Evolutionary conservation across 2,113 vertebrate genomes (phyloP), one percentile per base, ranked within the genome.

Genomic region (Cacatua alba): DNA sequence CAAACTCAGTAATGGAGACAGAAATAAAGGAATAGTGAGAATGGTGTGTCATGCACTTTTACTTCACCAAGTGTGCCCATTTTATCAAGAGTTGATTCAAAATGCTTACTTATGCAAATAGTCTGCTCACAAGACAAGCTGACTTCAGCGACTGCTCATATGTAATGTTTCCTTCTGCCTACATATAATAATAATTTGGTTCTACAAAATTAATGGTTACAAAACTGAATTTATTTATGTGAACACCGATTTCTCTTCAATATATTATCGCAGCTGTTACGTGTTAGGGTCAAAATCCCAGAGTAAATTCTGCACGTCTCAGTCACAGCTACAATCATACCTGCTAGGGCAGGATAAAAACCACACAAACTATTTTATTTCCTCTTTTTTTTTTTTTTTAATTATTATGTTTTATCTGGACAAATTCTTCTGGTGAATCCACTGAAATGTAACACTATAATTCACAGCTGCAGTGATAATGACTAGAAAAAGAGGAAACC

Each of bases 381-480:
- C 41, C 37, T 59, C 11, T 20, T 62, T 48, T 80, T 29, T 39
- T 35, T 35, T 35, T 39, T 69, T 78, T 83, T 49, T 18, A 86
- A 81, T 93, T 94, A 91, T 76, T 95, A 65, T 72, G 92, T 90
- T 63, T 91, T 92, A 52, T 89, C 91, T 91, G 69, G 92, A 82
- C 24, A 92, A 53, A 89, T 95, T 93, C 85, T 80, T 85, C 81
- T 60, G 76, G 55, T 51, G 88, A 92, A 94, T 91, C 55, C 48
- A 86, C 67, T 81, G 69, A 82, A 97, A 91, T 88, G 53, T 78
- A 79, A 79, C 82, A 65, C 77, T 94, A n/a, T 80, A 86, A 97
- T 95, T 97, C 80, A 94, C 91, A 97, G 88, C 87, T 95, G 77
- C 90, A 92, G 26, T 31, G 19, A 91, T 95, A 97, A 97, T 72